A percentile compares a stretch with the other conserved stretches of the same genome.
These are phyloP conservation scores for Holothuria scabra DNA, from an alignment of 53 echinoderm and acorn worm species.

Conservation along the genomic window DNA sequence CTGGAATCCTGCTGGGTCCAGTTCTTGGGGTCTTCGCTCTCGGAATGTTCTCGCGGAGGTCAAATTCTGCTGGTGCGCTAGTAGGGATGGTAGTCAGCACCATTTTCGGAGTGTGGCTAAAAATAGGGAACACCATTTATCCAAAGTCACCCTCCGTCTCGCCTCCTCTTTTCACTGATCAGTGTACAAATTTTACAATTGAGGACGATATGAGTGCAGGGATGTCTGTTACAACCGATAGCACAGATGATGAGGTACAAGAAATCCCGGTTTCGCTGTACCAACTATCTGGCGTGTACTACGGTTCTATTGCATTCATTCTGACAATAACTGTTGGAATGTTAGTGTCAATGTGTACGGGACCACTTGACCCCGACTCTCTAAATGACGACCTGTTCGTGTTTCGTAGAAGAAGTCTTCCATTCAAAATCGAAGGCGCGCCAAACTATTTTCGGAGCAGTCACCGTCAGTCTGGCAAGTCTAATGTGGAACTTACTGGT, in stretches of 20 bases:
- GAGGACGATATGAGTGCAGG: background rate
- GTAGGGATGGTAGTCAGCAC: background rate
- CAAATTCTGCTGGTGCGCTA: background rate
- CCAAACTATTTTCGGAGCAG: too few species aligned
- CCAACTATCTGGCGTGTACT: conserved; percentile 12
- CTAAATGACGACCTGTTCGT: conserved; percentile 15
- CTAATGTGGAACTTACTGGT: too few species aligned
- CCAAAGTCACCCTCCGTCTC: background rate
- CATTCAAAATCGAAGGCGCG: too few species aligned
- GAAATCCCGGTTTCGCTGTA: conserved; percentile 13
- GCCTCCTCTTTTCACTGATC: conserved; percentile 5
- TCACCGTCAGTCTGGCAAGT: too few species aligned
- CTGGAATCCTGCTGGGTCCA: conserved; percentile 5
- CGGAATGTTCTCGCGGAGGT: conserved; percentile 4
- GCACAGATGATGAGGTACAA: background rate
- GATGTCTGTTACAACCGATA: background rate
- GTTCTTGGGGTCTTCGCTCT: conserved; percentile 11
- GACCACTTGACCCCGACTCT: conserved; percentile 3
- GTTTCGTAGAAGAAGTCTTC: background rate
- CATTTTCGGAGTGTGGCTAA: background rate
- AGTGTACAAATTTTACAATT: background rate
- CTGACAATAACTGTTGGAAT: background rate
- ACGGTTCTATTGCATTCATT: conserved; percentile 1
- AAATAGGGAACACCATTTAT: background rate
- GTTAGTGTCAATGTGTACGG: conserved; percentile 15